Conservation (phyloP, 2,797 vertebrate species). For the Podarcis siculus region DNA sequence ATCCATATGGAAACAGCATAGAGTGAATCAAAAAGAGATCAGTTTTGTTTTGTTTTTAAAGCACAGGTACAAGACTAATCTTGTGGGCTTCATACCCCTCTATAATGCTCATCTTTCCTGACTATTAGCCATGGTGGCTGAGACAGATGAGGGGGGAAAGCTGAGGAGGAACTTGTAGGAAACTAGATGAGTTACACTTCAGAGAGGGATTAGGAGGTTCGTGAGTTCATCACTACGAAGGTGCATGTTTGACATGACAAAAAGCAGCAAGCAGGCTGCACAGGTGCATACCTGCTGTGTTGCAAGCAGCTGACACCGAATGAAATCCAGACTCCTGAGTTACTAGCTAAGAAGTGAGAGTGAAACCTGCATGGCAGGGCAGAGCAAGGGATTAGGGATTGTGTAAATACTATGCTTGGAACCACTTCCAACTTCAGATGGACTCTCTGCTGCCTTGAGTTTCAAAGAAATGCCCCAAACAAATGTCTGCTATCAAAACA, state of each 20-base stretch:
- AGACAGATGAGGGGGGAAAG: background rate
- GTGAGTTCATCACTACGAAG: background rate
- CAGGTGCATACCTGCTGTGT: background rate
- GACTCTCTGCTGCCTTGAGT: background rate
- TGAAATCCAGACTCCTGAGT: background rate
- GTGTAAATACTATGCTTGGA: background rate
- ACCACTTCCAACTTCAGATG: rapidly evolving
- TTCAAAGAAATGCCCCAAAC: background rate
- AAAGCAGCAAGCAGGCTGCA: background rate
- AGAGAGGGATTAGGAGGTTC: background rate
- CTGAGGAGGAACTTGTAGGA: background rate
- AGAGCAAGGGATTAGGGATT: background rate
- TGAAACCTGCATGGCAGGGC: background rate
- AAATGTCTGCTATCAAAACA: no score
- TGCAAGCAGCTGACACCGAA: background rate
- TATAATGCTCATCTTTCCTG: no score
- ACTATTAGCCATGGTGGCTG: no score
- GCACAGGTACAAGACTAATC: no score
- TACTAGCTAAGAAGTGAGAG: background rate
- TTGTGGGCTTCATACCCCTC: no score
- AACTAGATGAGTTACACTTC: background rate
- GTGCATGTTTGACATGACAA: background rate
- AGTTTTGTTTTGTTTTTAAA: no score
- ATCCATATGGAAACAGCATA: no score
- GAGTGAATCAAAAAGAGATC: no score